Base-by-base conservation (phyloP, 2,888 invertebrate genomes). In the Nymphalis polychloros region DNA sequence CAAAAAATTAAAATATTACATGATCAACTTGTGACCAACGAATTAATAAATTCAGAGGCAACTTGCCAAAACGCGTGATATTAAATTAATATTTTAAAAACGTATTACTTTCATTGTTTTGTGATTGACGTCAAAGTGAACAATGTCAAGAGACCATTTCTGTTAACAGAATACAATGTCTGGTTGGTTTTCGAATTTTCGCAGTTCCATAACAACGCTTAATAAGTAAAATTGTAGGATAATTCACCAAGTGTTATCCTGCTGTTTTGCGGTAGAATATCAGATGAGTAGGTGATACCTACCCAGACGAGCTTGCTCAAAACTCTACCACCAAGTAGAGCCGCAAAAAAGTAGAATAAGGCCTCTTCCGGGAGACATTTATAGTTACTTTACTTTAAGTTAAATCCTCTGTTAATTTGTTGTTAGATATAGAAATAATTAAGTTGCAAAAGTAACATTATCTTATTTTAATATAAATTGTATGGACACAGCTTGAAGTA, bases 81-180 rank as follows among this genome's bases (percentile, higher is more conserved):
- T 59, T 52, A 80, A 78, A 67, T 70, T 64, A 67, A 71, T 69
- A 72, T 74, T 77, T 75, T 63, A 69, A 73, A 73, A 73, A 76
- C 75, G 73, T 79, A 71, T 70, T 70, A 66, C 66, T 63, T 67
- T 73, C 70, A 74, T 75, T 75, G 75, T 75, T 74, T 64, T 67
- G 59, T 41, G 50, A 60, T 31, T 79, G 79, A 79, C 80, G 80
- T 74, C 72, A 70, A 64, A 70, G 68, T 10, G 41, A 71, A 74
- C 70, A 64, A 72, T 68, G 71, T 71, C n/a, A 17, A 41, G 63
- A 65, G 63, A 20, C 69, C 64, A 64, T 71, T 63, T 66, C 59
- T 67, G 57, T 59, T 35, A 64, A 67, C 49, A 63, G 41, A 57
- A 66, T 67, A 67, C 55, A 64, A 48, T 63, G 66, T 68, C 61